phyloP scores from a whole-genome alignment of 2,797 vertebrate species.

The Enteromius fasciolatus region DNA sequence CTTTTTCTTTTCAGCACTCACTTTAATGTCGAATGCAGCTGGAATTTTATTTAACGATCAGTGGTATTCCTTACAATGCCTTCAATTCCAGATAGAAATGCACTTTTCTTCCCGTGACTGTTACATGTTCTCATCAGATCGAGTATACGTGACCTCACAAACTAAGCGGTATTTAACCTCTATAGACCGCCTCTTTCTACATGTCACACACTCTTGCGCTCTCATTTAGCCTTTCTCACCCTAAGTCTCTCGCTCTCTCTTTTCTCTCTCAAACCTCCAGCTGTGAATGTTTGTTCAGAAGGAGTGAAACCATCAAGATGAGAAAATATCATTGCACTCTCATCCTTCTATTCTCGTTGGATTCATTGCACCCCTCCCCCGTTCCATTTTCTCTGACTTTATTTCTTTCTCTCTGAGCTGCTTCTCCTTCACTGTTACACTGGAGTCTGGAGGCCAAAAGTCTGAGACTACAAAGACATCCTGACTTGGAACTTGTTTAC shows the following conservation, averaged over 20 bases:
- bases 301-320: conserved; percentile 54
- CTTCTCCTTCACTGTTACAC: neutral
- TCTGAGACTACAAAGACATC: neutral
- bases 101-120: conserved; percentile 54
- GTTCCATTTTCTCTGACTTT: conserved; percentile 31
- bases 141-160: conserved; percentile 58
- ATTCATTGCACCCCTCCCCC: neutral
- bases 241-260: conserved; percentile 25
- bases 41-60: conserved; percentile 40
- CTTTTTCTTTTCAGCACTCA: conserved; percentile 41
- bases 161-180: conserved; percentile 56
- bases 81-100: conserved; percentile 56
- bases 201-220: conserved; percentile 26
- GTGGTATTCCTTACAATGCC: conserved; percentile 36
- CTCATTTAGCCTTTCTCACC: conserved; percentile 33
- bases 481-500: neutral
- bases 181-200: conserved; percentile 41
- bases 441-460: neutral
- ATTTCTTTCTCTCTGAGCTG: conserved; percentile 27
- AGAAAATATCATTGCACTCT: conserved; percentile 46
- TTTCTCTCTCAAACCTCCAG: conserved; percentile 41
- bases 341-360: conserved; percentile 31
- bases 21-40: conserved; percentile 43
- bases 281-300: conserved; percentile 40
- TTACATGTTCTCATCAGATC: conserved; percentile 59